phyloP scores from a whole-genome alignment of 2,797 vertebrate genomes.

The Ctenosaura bakeri region DNA sequence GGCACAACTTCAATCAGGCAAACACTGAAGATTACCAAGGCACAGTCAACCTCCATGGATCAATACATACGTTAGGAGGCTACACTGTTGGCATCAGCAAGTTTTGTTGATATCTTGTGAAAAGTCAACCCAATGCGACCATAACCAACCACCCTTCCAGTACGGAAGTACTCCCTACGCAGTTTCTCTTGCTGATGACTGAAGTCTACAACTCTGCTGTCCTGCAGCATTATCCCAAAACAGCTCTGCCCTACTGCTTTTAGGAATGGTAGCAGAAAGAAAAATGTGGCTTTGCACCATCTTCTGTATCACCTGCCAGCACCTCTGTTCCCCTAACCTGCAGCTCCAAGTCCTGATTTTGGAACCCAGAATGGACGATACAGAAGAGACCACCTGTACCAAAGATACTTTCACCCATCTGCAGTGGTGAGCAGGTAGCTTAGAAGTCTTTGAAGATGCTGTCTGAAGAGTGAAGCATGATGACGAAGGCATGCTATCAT shows the following conservation, averaged over 20 bases:
- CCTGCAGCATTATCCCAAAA: not conserved
- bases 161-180: conserved; percentile 17
- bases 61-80: conserved; percentile 27
- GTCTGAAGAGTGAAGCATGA: not conserved
- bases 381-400: conserved; percentile 2
- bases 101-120: conserved; percentile 14
- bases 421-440: not conserved
- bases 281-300: not conserved
- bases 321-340: not conserved
- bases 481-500: not conserved
- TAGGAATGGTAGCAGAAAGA: conserved; percentile 25
- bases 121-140: not conserved
- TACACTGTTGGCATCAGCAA: conserved; percentile 37
- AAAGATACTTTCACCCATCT: not conserved
- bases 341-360: conserved; percentile 13
- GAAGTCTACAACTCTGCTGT: not conserved
- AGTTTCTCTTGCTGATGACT: not conserved
- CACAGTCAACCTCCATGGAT: conserved; percentile 18
- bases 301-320: conserved; percentile 38
- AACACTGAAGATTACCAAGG: not conserved
- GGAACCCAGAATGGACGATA: not conserved
- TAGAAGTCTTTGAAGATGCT: no score
- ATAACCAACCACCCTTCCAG: not conserved
- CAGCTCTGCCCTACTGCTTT: not conserved
- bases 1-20: conserved; percentile 19